These are phyloP conservation scores for Toxotes lorentzi DNA, from an alignment of 2,797 vertebrate species.

Conservation along the genomic window DNA sequence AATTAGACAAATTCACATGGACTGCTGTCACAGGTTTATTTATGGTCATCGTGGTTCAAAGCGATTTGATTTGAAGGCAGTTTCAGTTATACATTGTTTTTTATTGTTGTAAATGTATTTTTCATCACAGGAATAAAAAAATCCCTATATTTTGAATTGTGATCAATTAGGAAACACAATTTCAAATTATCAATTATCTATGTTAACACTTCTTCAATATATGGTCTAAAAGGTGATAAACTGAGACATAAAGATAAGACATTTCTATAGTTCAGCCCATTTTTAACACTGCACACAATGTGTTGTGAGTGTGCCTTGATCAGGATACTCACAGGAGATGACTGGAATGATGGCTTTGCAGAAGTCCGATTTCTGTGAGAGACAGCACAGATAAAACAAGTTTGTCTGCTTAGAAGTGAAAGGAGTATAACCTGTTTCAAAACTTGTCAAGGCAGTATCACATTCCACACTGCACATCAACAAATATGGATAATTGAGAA, in stretches of 20 bases:
- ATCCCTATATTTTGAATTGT: neutral
- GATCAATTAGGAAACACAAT: neutral
- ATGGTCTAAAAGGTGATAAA: neutral
- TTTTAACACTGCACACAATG: neutral
- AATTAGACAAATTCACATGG: neutral
- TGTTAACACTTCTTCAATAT: neutral
- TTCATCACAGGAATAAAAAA: neutral
- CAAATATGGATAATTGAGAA: neutral
- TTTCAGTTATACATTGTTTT: neutral
- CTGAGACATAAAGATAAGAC: neutral
- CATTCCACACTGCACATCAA: constrained; percentile 7
- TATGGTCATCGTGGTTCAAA: neutral
- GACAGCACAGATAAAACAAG: constrained; percentile 10
- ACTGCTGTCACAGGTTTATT: neutral
- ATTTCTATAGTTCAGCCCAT: neutral
- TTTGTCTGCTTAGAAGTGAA: neutral
- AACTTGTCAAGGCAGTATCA: constrained; percentile 16
- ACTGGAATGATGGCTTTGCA: constrained; percentile 82
- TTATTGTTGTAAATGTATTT: neutral
- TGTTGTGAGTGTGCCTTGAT: neutral
- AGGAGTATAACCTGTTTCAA: constrained; percentile 44
- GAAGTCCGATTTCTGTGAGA: constrained; percentile 77
- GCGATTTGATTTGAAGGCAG: neutral
- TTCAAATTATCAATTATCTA: neutral
- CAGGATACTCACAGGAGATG: constrained; percentile 80